A percentile compares a stretch with the other conserved stretches of the same genome.
These are phyloP conservation scores for Oxyscelio sp. DNA, from an alignment of 2,888 invertebrate species.

Conservation along the genomic window DNA sequence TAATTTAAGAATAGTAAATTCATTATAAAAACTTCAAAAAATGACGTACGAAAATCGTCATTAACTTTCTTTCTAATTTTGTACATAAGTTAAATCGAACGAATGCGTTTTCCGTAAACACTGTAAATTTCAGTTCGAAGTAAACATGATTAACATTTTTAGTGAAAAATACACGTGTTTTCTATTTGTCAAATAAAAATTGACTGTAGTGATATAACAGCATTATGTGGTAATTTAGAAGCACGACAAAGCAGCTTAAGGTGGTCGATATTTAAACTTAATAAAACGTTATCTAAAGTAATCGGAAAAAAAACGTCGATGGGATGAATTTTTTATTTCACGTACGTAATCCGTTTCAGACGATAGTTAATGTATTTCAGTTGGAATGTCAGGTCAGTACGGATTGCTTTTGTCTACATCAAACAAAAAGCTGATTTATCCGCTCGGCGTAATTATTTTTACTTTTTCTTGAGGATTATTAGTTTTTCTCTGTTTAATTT, in stretches of 20 bases:
- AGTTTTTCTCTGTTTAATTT: background rate
- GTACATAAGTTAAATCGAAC: no score
- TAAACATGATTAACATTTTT: no score
- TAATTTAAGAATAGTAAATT: no score
- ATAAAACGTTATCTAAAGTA: slow-evolving; percentile 22
- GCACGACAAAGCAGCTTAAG: background rate
- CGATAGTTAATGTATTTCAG: background rate
- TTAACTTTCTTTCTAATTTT: no score
- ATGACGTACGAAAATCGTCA: no score
- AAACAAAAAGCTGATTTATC: slow-evolving; percentile 5
- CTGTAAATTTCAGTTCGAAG: no score
- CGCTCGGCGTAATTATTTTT: no score
- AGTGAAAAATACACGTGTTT: no score
- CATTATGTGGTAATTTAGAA: background rate
- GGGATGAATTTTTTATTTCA: background rate
- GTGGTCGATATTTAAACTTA: slow-evolving; percentile 18
- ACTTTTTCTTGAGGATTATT: background rate
- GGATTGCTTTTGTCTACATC: background rate
- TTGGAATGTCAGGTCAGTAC: slow-evolving; percentile 2
- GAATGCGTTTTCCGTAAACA: no score
- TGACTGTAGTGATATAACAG: background rate
- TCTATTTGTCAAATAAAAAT: no score
- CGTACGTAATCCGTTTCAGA: background rate
- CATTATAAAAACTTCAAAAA: no score
- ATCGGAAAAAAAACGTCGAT: slow-evolving; percentile 9